phyloP scores from a whole-genome alignment of 2,113 vertebrate genomes.

The Bufo bufo region DNA sequence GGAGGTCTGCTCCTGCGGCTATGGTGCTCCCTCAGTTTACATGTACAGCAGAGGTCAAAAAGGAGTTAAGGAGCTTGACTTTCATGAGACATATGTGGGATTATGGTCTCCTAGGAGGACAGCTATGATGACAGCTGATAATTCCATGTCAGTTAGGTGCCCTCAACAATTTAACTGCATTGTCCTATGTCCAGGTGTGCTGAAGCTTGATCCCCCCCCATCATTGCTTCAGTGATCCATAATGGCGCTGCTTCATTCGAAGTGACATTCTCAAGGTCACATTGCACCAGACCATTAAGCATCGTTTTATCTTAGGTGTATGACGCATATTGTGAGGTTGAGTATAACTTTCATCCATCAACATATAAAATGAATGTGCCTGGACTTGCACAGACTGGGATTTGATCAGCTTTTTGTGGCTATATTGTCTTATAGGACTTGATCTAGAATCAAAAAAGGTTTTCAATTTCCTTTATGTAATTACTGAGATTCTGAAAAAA shows the following conservation, averaged over 20 bases:
- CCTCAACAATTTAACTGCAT: too few relatives aligned
- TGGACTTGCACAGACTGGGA: neutral
- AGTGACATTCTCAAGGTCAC: constrained; percentile 43
- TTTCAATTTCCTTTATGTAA: constrained; percentile 16
- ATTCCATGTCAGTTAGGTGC: too few relatives aligned
- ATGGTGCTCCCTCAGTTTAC: too few relatives aligned
- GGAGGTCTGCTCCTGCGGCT: too few relatives aligned
- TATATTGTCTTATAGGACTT: neutral
- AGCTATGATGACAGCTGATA: too few relatives aligned
- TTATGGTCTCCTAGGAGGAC: too few relatives aligned
- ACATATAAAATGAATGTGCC: constrained; percentile 23
- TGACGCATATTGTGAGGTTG: neutral
- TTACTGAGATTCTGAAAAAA: neutral
- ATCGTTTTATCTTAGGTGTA: neutral
- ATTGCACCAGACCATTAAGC: constrained; percentile 26
- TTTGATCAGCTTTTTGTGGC: neutral
- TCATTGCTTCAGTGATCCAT: neutral
- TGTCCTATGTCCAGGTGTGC: too few relatives aligned
- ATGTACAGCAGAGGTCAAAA: too few relatives aligned
- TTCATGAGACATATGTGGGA: too few relatives aligned
- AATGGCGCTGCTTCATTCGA: neutral
- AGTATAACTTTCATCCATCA: neutral
- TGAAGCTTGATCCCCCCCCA: too few relatives aligned
- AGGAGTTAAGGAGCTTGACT: too few relatives aligned
- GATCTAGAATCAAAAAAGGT: neutral